phyloP scores from a whole-genome alignment of 1,140 invertebrate genomes.

The Drosophila kikkawai region DNA sequence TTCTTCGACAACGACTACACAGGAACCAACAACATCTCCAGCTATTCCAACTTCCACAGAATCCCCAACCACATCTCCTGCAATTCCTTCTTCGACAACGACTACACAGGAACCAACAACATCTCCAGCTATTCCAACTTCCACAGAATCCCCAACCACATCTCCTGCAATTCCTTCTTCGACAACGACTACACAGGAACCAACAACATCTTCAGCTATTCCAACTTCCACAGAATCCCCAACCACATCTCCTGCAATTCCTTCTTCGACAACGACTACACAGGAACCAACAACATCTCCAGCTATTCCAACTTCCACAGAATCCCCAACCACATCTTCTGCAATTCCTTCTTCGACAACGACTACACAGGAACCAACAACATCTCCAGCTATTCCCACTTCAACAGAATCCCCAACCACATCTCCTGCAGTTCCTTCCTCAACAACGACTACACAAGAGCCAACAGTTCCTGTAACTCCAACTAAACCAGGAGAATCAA shows the following conservation, averaged over 20 bases:
- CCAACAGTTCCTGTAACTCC: not conserved
- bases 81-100: not conserved
- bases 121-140: no score
- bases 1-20: not conserved
- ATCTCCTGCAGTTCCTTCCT: not conserved
- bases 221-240: not conserved
- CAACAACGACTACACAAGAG: not conserved
- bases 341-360: not conserved
- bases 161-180: no score
- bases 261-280: not conserved
- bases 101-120: not conserved
- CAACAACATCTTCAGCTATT: not conserved
- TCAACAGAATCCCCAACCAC: not conserved
- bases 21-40: slow-evolving; percentile 4
- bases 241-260: not conserved
- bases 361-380: not conserved
- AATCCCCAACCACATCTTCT: not conserved
- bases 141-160: no score
- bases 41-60: not conserved
- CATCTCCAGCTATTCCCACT: not conserved
- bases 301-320: not conserved
- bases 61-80: not conserved
- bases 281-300: not conserved
- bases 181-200: not conserved
- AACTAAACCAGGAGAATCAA: not conserved